A percentile compares a stretch with the other conserved stretches of the same genome.
Conservation (phyloP, 2,797 vertebrate species). For the Pygocentrus nattereri region DNA sequence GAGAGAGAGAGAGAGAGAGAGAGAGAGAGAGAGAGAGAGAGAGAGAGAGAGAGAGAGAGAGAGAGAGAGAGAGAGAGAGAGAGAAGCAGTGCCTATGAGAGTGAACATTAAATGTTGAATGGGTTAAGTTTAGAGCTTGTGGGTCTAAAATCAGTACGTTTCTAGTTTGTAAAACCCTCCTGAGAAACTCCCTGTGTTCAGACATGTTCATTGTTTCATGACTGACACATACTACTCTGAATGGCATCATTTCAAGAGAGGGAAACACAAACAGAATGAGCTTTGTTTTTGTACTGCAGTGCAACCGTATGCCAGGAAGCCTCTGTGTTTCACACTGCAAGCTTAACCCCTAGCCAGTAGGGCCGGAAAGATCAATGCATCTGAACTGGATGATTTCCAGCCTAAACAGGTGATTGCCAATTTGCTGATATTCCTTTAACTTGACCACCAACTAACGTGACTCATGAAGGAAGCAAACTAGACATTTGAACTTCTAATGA, state of each 20-base stretch:
- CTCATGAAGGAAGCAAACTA: too few species aligned
- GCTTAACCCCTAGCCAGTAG: slow-evolving; percentile 15
- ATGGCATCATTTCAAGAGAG: slow-evolving; percentile 16
- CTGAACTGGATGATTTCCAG: too few species aligned
- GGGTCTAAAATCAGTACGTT: slow-evolving; percentile 21
- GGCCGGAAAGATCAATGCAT: too few species aligned
- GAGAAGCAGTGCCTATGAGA: background rate
- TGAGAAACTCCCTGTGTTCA: slow-evolving; percentile 29
- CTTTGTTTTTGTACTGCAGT: background rate
- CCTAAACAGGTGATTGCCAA: too few species aligned
- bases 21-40: slow-evolving; percentile 50
- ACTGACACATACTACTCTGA: slow-evolving; percentile 33
- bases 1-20: slow-evolving; percentile 58
- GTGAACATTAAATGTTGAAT: background rate
- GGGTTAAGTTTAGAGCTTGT: slow-evolving; percentile 57
- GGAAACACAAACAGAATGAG: slow-evolving; percentile 3
- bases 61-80: background rate
- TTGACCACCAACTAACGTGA: too few species aligned
- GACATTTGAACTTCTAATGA: too few species aligned
- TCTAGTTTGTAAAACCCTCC: slow-evolving; percentile 32
- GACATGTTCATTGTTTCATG: slow-evolving; percentile 30
- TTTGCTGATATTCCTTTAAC: too few species aligned
- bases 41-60: slow-evolving; percentile 3
- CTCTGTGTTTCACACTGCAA: slow-evolving; percentile 31
- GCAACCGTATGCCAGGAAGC: slow-evolving; percentile 22